Evolutionary conservation across 2,888 invertebrate species (phyloP), one percentile per base, ranked within the genome.

Genomic region (Xylota sylvarum): DNA sequence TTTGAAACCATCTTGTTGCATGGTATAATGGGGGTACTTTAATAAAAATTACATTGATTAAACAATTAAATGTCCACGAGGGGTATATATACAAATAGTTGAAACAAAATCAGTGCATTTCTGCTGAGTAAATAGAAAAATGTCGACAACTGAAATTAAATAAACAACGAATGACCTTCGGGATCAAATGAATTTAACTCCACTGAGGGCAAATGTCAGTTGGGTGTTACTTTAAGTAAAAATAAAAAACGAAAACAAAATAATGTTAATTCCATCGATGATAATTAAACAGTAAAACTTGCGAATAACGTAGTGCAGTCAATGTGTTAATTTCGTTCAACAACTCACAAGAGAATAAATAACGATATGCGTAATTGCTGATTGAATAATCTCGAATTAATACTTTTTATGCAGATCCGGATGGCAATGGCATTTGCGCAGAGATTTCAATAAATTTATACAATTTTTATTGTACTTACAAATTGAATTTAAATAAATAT

Each of bases 31-130:
- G 35, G 35, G 79, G 79, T 40, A 83, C 67, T 72, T 52, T 43
- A 50, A 78, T 65, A 78, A 37, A 72, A 73, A 78, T 83, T 78
- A 83, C 58, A 60, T 69, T 77, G 56, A 77, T 77, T 48, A 78
- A 83, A 52, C 69, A 84, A 79, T 84, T 74, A 74, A 84, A 62
- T 67, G 32, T 67, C 60, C 65, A 30, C 62, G 55, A 50, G 37
- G 17, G 43, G 43, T n/a, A 46, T 35, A 6, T 10, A 35, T 6
- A 17, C 4, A 19, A 10, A 6, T 12, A 30, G 5, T 2, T 37
- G 4, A 35, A 60, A 43, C 40, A 46, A 64, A 79, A 72, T 70
- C 70, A 17, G 19, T 55, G 7, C 9, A 12, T 46, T 27, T 62
- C 7, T 4, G 7, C 9, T 2, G 10, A 19, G 19, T 5, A n/a